Evolutionary conservation across 2,113 vertebrate genomes (phyloP).

Genomic region (Sprattus sprattus): DNA sequence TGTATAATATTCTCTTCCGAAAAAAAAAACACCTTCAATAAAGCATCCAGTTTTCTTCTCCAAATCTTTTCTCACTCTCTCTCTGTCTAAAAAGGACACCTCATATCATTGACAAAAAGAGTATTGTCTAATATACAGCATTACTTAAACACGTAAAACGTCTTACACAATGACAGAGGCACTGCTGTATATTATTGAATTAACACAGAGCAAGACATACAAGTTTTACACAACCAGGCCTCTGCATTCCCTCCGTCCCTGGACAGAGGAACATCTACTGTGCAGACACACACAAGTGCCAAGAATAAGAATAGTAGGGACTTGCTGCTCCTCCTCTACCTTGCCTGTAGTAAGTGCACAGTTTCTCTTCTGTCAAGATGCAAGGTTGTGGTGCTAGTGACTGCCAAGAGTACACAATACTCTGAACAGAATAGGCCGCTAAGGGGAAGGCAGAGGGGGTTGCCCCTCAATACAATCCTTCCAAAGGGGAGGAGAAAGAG

Average conservation of each 20-base stretch:
- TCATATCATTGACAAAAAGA: slow-evolving; percentile 8
- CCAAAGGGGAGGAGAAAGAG: not conserved
- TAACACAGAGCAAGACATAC: slow-evolving; percentile 18
- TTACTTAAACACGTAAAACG: slow-evolving; percentile 34
- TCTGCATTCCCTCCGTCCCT: not conserved
- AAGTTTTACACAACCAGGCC: slow-evolving; percentile 17
- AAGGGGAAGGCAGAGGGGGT: not conserved
- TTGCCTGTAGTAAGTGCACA: slow-evolving; percentile 14
- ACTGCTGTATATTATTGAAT: slow-evolving; percentile 33
- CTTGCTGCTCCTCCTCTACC: not conserved
- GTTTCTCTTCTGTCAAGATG: not conserved
- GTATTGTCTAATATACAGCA: slow-evolving; percentile 31
- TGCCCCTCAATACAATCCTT: not conserved
- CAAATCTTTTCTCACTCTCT: not conserved
- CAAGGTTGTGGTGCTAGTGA: not conserved
- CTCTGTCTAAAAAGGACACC: slow-evolving; percentile 21
- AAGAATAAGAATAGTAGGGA: not conserved
- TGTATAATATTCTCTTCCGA: not conserved
- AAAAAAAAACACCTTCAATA: not conserved
- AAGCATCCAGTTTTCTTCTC: slow-evolving; percentile 13
- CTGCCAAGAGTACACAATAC: not conserved
- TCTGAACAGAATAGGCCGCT: not conserved
- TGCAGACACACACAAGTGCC: slow-evolving; percentile 7
- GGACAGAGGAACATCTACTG: not conserved
- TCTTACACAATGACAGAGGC: slow-evolving; percentile 38